Conservation (phyloP, 2,888 invertebrate genomes). For the Zaprionus obscuricornis region DNA sequence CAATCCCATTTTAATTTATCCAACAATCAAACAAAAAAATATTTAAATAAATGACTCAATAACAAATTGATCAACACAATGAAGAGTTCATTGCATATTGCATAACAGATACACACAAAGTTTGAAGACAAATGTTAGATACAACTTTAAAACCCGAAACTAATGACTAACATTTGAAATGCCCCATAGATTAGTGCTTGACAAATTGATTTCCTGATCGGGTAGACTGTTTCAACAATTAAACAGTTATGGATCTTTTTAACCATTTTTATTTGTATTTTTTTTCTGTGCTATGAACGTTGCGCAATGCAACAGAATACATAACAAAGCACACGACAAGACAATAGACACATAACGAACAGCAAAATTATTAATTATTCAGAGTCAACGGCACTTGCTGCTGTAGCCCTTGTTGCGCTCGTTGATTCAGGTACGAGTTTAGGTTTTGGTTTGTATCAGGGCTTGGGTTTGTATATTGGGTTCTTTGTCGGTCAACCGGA, state of each 20-base stretch:
- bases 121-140: constrained; percentile 1
- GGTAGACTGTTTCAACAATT: constrained; percentile 9
- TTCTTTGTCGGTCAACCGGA: constrained; percentile 52
- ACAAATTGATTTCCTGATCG: constrained; percentile 31
- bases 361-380: constrained; percentile 68
- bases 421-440: too few species aligned
- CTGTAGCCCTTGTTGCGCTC: constrained; percentile 40
- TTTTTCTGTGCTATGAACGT: constrained; percentile 16
- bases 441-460: too few species aligned
- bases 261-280: constrained; percentile 27
- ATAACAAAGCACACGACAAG: constrained; percentile 54
- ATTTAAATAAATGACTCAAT: background rate
- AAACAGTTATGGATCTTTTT: constrained; percentile 45
- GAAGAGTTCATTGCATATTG: too few species aligned
- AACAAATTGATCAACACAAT: constrained; percentile 7
- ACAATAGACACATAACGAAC: constrained; percentile 63
- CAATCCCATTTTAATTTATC: too few species aligned
- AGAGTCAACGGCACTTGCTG: constrained; percentile 61
- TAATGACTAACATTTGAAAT: constrained; percentile 7
- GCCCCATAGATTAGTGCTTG: constrained; percentile 8
- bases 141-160: constrained; percentile 6
- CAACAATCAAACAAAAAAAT: too few species aligned
- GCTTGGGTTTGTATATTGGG: constrained; percentile 11
- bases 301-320: constrained; percentile 72
- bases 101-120: too few species aligned